phyloP scores from a whole-genome alignment of 2,797 vertebrate species.

The Pteronotus mesoamericanus region DNA sequence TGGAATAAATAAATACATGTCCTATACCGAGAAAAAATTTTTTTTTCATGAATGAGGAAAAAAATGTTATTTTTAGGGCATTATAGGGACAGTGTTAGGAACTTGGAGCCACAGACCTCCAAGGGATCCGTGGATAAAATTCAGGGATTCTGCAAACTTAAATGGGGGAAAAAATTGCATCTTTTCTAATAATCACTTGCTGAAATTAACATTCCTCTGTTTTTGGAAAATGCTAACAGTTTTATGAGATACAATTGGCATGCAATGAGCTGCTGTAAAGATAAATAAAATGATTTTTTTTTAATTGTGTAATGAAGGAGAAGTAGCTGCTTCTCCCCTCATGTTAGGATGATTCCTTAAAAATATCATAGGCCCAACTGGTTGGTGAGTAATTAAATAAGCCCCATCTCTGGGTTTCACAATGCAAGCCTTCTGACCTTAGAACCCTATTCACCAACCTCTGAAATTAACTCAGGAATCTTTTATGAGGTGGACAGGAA shows the following conservation, averaged over 20 bases:
- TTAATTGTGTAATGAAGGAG: neutral
- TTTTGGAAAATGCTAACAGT: neutral
- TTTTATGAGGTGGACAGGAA: neutral
- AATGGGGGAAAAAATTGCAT: neutral
- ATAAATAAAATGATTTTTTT: neutral
- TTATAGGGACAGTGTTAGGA: neutral
- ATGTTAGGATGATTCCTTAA: neutral
- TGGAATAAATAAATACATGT: constrained; percentile 81
- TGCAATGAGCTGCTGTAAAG: neutral
- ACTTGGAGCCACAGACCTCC: neutral
- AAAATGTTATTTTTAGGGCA: neutral
- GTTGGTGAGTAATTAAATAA: neutral
- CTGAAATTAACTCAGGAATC: neutral
- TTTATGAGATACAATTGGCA: neutral
- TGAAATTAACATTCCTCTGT: neutral
- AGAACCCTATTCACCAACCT: neutral
- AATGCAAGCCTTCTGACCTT: neutral
- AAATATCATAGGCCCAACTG: neutral
- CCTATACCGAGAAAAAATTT: constrained; percentile 68
- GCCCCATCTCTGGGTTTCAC: neutral
- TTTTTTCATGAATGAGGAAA: neutral
- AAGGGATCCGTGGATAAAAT: neutral
- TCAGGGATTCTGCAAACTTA: neutral
- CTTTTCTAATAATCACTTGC: neutral
- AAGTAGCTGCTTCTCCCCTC: neutral